Base-by-base conservation (phyloP, 2,797 vertebrate species). In the Malurus splendens region DNA sequence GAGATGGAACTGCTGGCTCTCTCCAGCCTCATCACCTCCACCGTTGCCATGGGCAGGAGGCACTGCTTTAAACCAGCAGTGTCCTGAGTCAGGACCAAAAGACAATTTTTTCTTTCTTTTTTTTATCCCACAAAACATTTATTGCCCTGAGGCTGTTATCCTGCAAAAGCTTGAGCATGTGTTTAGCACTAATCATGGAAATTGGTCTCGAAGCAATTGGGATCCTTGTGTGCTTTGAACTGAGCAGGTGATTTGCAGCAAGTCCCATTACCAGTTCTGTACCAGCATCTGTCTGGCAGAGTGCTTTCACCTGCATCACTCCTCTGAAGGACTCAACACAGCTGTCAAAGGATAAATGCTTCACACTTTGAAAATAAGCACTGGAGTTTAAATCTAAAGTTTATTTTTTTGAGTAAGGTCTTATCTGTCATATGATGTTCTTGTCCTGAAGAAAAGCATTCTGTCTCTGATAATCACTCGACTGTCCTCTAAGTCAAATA, bases 271-370 rank as follows among this genome's bases (percentile, higher is more conserved):
- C 39, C 45, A 44, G 48, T 78, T 86, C 91, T 86, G 72, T 56
- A 27, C 36, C 57, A 86, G 71, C 64, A 42, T 87, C 82, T 74
- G 45, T 41, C 62, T 64, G 56, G 60, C 39, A 60, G 59, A 91
- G 64, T 30, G 60, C 27, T 66, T 90, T 93, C 89, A 81, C 51
- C 48, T 87, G 45, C 19, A 1, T 78, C 59, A 18, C 23, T 89
- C 22, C 18, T 60, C 56, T 73, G 89, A 61, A 39, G 73, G 66
- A 50, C 67, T 65, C 6, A 2, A 23, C 19, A 4, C 71, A 64
- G 64, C 57, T 92, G 73, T 90, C 64, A 50, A 59, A 66, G 39
- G 62, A 86, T 81, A 77, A 92, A 68, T 44, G 62, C 66, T 60
- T 87, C 93, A 50, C 30, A 13, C 56, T 87, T 64, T 75, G 83